These are phyloP conservation scores for Acromyrmex echinatior DNA, from an alignment of 1,140 invertebrate species.

Conservation along the genomic window DNA sequence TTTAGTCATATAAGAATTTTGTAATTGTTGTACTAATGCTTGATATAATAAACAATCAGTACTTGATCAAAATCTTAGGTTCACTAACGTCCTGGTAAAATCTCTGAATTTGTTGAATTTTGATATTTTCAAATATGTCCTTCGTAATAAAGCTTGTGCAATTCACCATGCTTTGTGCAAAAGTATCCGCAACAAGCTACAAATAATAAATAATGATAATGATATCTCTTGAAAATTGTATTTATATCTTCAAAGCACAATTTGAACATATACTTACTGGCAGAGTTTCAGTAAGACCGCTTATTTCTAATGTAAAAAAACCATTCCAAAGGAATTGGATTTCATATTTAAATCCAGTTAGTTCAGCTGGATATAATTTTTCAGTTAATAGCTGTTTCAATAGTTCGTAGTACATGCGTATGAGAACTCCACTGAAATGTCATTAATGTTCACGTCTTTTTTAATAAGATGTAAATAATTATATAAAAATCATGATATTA, in stretches of 20 bases:
- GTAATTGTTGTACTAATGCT: not conserved
- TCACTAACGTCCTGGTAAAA: no score
- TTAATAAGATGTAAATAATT: no score
- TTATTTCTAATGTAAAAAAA: slow-evolving; percentile 90
- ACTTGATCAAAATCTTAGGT: no score
- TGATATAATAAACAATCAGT: slow-evolving; percentile 49
- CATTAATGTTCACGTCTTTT: not conserved
- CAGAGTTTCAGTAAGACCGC: slow-evolving; percentile 93
- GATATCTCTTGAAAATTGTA: not conserved
- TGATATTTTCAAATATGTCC: slow-evolving; percentile 90
- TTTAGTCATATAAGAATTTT: slow-evolving; percentile 38
- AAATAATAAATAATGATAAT: slow-evolving; percentile 67
- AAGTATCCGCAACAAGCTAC: slow-evolving; percentile 89
- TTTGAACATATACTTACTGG: slow-evolving; percentile 86
- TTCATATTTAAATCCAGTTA: slow-evolving; percentile 90
- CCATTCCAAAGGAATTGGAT: slow-evolving; percentile 86
- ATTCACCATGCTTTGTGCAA: slow-evolving; percentile 89
- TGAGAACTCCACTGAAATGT: slow-evolving; percentile 87
- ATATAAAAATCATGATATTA: not conserved
- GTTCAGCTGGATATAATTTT: slow-evolving; percentile 92
- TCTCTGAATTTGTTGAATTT: slow-evolving; percentile 90
- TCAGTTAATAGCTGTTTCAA: slow-evolving; percentile 89
- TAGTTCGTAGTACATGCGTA: slow-evolving; percentile 89
- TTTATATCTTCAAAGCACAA: not conserved
- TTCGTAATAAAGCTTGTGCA: slow-evolving; percentile 86